Evolutionary conservation across 2,888 invertebrate species (phyloP).

Genomic region (Perithous albicinctus): DNA sequence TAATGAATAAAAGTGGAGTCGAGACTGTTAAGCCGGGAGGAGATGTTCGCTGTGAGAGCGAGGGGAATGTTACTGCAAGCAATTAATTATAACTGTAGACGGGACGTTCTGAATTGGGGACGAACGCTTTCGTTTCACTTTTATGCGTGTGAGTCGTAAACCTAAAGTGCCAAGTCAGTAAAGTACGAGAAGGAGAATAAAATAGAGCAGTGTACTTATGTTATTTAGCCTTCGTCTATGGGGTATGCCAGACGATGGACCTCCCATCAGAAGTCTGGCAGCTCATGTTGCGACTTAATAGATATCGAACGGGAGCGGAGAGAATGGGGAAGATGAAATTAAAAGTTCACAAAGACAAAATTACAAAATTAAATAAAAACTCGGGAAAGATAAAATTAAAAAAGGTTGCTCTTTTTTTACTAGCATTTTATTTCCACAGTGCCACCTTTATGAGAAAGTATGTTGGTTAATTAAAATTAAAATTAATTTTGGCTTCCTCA

Average conservation of each 20-base stretch:
- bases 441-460: no score
- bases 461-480: no score
- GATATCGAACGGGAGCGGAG: not conserved
- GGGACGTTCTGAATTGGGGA: slow-evolving; percentile 70
- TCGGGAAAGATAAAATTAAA: no score
- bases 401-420: no score
- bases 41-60: slow-evolving; percentile 4
- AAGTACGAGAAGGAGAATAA: slow-evolving; percentile 5
- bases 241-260: not conserved
- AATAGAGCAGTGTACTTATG: not conserved
- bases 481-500: no score
- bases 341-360: no score
- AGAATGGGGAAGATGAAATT: not conserved
- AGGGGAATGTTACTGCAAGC: slow-evolving; percentile 71
- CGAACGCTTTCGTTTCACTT: slow-evolving; percentile 62
- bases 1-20: slow-evolving; percentile 23
- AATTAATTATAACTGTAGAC: slow-evolving; percentile 75
- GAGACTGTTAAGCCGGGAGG: not conserved
- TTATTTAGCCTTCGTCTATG: not conserved
- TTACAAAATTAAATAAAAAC: no score
- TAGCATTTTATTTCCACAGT: no score
- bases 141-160: slow-evolving; percentile 52
- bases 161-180: slow-evolving; percentile 39
- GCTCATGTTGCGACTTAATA: not conserved
- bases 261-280: not conserved